Base-by-base conservation (phyloP, 1,140 invertebrate genomes). In the Neuroterus valhalla region DNA sequence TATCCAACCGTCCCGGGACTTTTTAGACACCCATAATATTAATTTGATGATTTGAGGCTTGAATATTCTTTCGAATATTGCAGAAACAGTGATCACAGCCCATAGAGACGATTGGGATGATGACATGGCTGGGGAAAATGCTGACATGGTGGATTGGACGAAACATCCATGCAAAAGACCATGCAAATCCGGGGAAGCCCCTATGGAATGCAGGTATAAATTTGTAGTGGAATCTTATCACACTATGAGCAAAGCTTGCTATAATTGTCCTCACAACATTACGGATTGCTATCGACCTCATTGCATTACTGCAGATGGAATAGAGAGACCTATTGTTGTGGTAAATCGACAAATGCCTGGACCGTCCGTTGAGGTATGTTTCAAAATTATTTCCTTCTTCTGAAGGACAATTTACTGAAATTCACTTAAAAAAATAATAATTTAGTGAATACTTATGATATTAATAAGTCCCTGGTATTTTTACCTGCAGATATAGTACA, bases 341-440 rank as follows among this genome's bases (percentile, higher is more conserved):
- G 93, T 97, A 4, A 98, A 98, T 89, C 92, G 96, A 69, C 94
- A 94, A 90, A 92, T 98, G 89, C 97, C 97, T 1, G 96, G 96
- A 71, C 96, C 96, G 10, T 84, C 92, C 1, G 94, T 98, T 48
- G 94, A 97, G 91, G 96, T 96, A 87, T 69, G 68, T 48, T 52
- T 38, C 52, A 12, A 45, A 70, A 52, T 68, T 68, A 8, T 38
- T 26, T 26, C 4, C 4, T 26, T 2, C 4, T 26, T 26, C 2
- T 26, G 26, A 4, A 26, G 5, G 31, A 6, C 0, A 6, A 2
- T 31, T 31, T 31, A 31, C 31, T 6, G 31, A 6, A 6, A 2
- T 31, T 31, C 8, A 31, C 31, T 6, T 31, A 6, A 31, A 31
- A 10, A 38, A n/a, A n/a, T n/a, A n/a, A n/a, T n/a, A n/a, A n/a